Evolutionary conservation across 2,797 vertebrate species (phyloP), one percentile per base, ranked within the genome.

Genomic region (Hephaestus fuliginosus): DNA sequence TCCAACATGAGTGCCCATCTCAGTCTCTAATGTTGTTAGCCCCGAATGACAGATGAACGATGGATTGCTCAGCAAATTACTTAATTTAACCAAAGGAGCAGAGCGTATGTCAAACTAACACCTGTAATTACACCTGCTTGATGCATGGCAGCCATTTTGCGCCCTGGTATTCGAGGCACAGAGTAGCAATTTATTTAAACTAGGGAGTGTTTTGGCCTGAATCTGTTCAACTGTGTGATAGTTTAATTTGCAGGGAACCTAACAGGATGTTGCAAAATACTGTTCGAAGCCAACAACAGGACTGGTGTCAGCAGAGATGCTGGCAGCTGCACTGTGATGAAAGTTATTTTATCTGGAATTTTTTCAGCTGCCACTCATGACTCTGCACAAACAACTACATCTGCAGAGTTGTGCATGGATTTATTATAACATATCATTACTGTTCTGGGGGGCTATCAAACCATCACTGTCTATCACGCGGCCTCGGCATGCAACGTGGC

Each of bases 101-200:
- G 76, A 74, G 85, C 68, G 14, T 80, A 89, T 91, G 85, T 92
- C 86, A 76, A 67, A 80, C 84, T 70, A 90, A 88, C 89, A 88
- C 83, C 88, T 91, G 85, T 84, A 93, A 91, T 93, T 91, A 85
- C 86, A 90, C 89, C 89, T 91, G 76, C 53, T 60, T 91, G 88
- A 89, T 88, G 78, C 87, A 86, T 73, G 74, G 76, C 63, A 82
- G 66, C 53, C 83, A 78, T 83, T 79, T 88, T 77, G 43, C 20
- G 2, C 30, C 28, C 60, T 30, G 44, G 65, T 74, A 82, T 90
- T 87, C 63, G 53, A 81, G 41, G 44, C 75, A 68, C 67, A 81
- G 53, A 55, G 74, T 76, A 73, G 83, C 70, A 81, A 89, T 88
- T 90, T 85, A 56, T 86, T 90, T 64, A 81, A 83, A 81, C 43